Conservation (phyloP, 2,797 vertebrate species). For the Staurois parvus region DNA sequence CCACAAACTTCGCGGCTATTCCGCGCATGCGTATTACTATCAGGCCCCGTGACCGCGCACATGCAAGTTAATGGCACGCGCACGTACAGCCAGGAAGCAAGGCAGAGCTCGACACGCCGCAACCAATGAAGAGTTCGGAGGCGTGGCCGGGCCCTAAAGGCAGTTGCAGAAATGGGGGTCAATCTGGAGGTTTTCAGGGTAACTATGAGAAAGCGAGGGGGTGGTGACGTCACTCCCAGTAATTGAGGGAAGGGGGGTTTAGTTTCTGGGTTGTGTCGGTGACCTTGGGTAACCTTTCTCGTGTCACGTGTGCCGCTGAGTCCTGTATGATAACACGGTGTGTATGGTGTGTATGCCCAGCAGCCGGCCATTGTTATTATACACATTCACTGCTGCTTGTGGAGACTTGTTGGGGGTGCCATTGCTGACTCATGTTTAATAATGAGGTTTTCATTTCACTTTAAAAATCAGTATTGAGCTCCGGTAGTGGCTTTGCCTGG, state of each 20-base stretch:
- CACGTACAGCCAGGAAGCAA: not conserved
- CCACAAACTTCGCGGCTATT: no score
- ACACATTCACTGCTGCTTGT: no score
- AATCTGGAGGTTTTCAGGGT: conserved; percentile 54
- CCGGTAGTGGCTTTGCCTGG: no score
- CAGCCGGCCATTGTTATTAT: no score
- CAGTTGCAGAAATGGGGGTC: conserved; percentile 38
- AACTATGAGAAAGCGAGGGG: not conserved
- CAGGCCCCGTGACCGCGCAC: not conserved
- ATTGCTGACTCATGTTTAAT: no score
- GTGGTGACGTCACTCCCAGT: not conserved
- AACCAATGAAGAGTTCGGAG: conserved; percentile 19
- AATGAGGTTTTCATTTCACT: no score
- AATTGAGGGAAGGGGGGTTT: not conserved
- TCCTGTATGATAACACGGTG: no score
- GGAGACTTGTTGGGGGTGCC: no score
- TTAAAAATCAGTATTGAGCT: no score
- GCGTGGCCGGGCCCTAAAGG: conserved; percentile 16
- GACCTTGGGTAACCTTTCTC: not conserved
- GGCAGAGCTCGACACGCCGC: not conserved
- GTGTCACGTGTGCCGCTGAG: not conserved
- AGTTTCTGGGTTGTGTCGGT: not conserved
- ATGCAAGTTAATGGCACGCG: not conserved
- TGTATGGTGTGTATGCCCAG: no score
- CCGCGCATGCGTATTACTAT: not conserved